Conservation (phyloP, 2,797 vertebrate species). For the Falco berigora region DNA sequence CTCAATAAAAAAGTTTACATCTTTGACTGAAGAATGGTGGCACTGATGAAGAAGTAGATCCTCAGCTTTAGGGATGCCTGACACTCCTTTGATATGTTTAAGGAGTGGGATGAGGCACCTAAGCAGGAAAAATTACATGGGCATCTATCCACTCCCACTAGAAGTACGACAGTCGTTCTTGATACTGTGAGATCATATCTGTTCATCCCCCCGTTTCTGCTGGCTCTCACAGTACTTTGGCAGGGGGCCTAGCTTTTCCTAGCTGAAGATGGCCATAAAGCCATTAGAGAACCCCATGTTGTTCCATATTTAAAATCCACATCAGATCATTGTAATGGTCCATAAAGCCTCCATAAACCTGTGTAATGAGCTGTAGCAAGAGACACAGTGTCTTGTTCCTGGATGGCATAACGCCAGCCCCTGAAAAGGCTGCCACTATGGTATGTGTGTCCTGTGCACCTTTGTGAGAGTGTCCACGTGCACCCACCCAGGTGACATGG, state of each 20-base stretch:
- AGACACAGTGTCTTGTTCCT: not conserved
- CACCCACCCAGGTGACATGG: no score
- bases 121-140: not conserved
- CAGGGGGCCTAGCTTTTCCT: not conserved
- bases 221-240: not conserved
- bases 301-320: not conserved
- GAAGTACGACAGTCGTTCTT: not conserved
- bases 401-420: not conserved
- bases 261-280: not conserved
- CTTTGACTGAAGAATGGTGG: not conserved
- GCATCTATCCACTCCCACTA: not conserved
- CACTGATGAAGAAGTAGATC: not conserved
- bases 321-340: not conserved
- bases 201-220: not conserved
- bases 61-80: not conserved
- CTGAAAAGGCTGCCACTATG: not conserved
- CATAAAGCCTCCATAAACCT: constrained; percentile 30
- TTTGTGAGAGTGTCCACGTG: not conserved
- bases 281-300: not conserved
- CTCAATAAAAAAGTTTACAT: not conserved
- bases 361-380: not conserved
- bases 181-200: not conserved
- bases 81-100: not conserved
- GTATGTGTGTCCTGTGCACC: not conserved
- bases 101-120: not conserved